These are phyloP conservation scores for Spea multiplicata DNA, from an alignment of 2,113 vertebrate genomes.

Conservation along the genomic window DNA sequence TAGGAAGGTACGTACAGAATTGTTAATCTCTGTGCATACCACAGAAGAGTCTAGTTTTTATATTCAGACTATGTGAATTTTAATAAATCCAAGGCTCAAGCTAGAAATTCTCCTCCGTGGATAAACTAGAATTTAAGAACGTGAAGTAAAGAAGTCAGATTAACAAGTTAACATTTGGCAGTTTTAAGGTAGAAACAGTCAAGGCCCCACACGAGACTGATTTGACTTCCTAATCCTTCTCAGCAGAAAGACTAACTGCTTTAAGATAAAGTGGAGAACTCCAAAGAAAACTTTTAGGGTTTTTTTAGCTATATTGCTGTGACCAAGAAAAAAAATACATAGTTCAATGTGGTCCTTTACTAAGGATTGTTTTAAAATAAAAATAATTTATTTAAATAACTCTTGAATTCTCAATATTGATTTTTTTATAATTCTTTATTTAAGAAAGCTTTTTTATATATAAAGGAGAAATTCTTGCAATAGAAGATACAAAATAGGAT, in stretches of 20 bases:
- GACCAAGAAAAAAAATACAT: no score
- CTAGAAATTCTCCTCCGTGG: not conserved
- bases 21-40: not conserved
- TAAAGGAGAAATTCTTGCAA: no score
- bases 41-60: not conserved
- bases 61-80: not conserved
- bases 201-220: not conserved
- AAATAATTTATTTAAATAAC: no score
- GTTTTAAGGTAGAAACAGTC: not conserved
- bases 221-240: constrained; percentile 7
- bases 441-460: no score
- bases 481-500: no score
- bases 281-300: no score
- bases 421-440: no score
- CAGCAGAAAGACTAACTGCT: not conserved
- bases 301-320: no score
- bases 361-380: no score
- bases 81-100: not conserved
- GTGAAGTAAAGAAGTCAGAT: not conserved
- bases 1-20: not conserved
- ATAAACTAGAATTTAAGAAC: not conserved
- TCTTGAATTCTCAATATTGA: no score
- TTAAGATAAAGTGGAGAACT: no score
- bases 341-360: no score
- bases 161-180: constrained; percentile 4